phyloP scores from a whole-genome alignment of 2,888 invertebrate species.

The Lithophane semibrunnea region DNA sequence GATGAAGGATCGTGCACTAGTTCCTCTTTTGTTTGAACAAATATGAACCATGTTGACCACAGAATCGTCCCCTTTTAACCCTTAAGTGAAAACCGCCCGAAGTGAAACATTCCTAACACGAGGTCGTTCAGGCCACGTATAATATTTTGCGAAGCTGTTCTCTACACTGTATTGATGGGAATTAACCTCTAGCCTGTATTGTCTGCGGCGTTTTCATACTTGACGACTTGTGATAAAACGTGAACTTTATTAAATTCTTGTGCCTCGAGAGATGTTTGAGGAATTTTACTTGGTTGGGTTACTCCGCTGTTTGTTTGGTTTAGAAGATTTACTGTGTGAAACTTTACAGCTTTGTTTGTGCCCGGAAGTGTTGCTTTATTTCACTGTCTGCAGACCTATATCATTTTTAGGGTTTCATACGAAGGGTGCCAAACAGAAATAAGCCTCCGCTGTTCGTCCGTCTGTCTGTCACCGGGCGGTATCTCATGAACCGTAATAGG shows the following conservation, averaged over 20 bases:
- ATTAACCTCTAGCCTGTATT: constrained; percentile 67
- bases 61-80: constrained; percentile 5
- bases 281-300: constrained; percentile 22
- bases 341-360: background rate
- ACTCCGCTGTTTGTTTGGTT: constrained; percentile 12
- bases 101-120: constrained; percentile 43
- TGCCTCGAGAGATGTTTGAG: constrained; percentile 28
- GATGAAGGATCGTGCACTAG: too few species aligned
- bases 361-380: background rate
- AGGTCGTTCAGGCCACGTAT: constrained; percentile 49
- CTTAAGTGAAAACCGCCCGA: constrained; percentile 29
- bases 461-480: too few species aligned
- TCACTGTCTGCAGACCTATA: background rate
- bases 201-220: constrained; percentile 58
- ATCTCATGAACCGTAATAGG: too few species aligned
- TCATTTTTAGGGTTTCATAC: too few species aligned
- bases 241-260: constrained; percentile 57
- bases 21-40: background rate
- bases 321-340: constrained; percentile 3
- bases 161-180: constrained; percentile 57
- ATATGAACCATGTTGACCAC: background rate
- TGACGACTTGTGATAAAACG: constrained; percentile 60
- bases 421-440: too few species aligned
- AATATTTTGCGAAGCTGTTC: constrained; percentile 49
- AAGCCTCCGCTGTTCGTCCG: too few species aligned